Evolutionary conservation across 92 coral and sea anemone species (phyloP), one percentile per base, ranked within the genome.

Genomic region (Parazoanthus atlanticus): DNA sequence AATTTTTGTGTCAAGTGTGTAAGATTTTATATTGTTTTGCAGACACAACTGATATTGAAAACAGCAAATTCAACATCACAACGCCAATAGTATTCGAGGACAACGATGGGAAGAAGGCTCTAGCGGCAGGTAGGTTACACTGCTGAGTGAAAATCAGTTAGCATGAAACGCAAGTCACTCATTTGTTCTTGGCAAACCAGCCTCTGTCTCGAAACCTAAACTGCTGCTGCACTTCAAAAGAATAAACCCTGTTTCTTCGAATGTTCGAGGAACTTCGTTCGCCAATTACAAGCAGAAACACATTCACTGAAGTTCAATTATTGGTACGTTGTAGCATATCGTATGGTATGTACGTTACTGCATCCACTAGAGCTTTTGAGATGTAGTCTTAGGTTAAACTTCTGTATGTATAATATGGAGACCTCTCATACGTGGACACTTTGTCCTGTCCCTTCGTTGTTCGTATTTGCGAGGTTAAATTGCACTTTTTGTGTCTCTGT

Each of bases 11-110:
- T 46, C 21, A 33, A 75, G 21, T 2, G 5, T 23, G 12, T 17
- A 25, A 33, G 3, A 23, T 3, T 36, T 19, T 75, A 75, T 34
- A n/a, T 41, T 25, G 29, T 64, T 26, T 81, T 32, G 36, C 38
- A 82, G 86, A 82, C 64, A 82, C 86, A 15, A 41, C 34, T 16
- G 77, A 82, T 54, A 0, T 16, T n/a, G 86, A 67, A 34, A 82
- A 67, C 76, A 67, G 69, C 86, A 82, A 40, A 9, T 61, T 82
- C 31, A 82, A 82, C 77, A 69, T 82, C 13, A 66, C 86, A n/a
- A 66, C 86, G 6, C 86, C 86, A 70, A 82, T 82, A 67, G 56
- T 43, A 6, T 33, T 81, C 17, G 23, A 25, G 49, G 38, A 36
- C 38, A n/a, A 40, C 5, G 6, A 25, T 11, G 76, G 65, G 3